Evolutionary conservation across 2,888 invertebrate genomes (phyloP).

Genomic region (Hemistola chrysoprasaria): DNA sequence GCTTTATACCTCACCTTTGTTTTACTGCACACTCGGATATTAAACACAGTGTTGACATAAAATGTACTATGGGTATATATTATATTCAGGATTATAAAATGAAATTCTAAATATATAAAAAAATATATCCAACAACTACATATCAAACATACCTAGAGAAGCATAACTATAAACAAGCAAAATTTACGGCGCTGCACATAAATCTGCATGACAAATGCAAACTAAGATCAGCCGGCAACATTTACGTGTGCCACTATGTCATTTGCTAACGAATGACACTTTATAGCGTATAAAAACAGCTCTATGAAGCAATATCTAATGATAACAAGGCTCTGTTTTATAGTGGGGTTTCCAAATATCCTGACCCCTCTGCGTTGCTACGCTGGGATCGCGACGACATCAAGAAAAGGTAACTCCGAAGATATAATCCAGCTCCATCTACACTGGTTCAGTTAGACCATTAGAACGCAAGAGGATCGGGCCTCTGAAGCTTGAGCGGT

Average conservation of each 20-base stretch:
- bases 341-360: conserved; percentile 33
- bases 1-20: conserved; percentile 16
- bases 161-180: conserved; percentile 7
- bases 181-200: conserved; percentile 34
- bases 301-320: conserved; percentile 43
- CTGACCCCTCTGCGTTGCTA: conserved; percentile 28
- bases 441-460: conserved; percentile 33
- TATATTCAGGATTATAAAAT: too few relatives aligned
- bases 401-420: conserved; percentile 30
- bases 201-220: conserved; percentile 24
- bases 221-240: conserved; percentile 18
- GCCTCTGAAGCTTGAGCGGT: conserved; percentile 41
- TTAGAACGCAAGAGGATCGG: conserved; percentile 38
- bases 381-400: conserved; percentile 12
- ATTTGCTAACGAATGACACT: conserved; percentile 48
- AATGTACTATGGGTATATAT: too few relatives aligned
- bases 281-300: conserved; percentile 55
- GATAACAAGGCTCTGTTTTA: conserved; percentile 51
- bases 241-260: conserved; percentile 38
- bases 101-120: too few relatives aligned
- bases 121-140: too few relatives aligned
- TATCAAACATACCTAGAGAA: background rate
- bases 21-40: conserved; percentile 6
- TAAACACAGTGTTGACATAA: background rate
- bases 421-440: conserved; percentile 26